These are phyloP conservation scores for Tridacna crocea DNA, from an alignment of 2,888 invertebrate genomes.

Conservation along the genomic window DNA sequence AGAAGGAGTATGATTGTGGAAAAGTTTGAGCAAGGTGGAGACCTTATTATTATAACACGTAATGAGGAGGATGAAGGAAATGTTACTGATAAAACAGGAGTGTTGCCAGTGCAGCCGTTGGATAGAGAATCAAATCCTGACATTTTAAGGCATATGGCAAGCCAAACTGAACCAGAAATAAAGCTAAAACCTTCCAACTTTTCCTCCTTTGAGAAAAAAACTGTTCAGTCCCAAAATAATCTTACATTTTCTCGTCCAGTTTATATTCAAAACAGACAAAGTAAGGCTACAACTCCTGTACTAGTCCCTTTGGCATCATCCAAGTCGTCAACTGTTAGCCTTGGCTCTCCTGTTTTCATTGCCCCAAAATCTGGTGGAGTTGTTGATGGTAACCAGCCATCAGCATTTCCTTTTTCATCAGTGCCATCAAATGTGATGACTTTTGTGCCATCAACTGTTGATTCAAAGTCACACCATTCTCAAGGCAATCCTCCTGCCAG, in stretches of 20 bases:
- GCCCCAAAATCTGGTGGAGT: slow-evolving; percentile 11
- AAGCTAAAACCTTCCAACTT: neutral
- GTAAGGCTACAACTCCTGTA: neutral
- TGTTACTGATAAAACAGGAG: neutral
- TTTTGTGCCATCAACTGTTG: neutral
- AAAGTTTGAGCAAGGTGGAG: slow-evolving; percentile 45
- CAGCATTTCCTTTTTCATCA: neutral
- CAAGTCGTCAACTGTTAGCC: slow-evolving; percentile 5
- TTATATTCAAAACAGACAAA: slow-evolving; percentile 1
- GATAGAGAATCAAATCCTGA: neutral
- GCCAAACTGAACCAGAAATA: neutral
- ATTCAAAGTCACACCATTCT: neutral
- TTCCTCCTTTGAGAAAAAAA: neutral
- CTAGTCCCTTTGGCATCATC: neutral
- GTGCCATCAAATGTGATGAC: neutral
- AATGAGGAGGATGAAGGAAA: slow-evolving; percentile 14
- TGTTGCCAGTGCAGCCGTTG: neutral
- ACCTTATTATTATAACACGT: slow-evolving; percentile 35
- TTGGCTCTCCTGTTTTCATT: slow-evolving; percentile 13
- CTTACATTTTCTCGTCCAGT: neutral
- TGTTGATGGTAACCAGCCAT: neutral
- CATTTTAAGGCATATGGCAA: neutral
- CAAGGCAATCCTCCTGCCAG: neutral
- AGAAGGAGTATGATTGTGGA: slow-evolving; percentile 46
- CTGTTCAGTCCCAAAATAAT: neutral